These are phyloP conservation scores for Lasioglossum pauxillum DNA, from an alignment of 2,888 invertebrate genomes.

Conservation along the genomic window DNA sequence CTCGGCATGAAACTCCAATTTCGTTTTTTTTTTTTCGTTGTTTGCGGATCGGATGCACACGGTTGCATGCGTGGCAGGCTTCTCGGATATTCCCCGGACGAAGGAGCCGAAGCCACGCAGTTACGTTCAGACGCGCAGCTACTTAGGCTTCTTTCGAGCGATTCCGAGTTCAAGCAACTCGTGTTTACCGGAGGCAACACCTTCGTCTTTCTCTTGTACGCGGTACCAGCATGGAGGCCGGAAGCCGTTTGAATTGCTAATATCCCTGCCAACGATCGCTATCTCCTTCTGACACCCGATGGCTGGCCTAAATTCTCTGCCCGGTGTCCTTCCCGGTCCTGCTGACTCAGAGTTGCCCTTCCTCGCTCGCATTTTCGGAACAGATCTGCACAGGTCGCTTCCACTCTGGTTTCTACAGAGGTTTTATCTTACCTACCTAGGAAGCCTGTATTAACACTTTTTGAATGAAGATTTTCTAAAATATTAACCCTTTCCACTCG, in stretches of 20 bases:
- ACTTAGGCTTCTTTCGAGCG: constrained; percentile 62
- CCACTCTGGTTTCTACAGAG: not conserved
- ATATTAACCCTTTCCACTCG: not conserved
- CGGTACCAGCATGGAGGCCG: constrained; percentile 70
- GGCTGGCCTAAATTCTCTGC: constrained; percentile 77
- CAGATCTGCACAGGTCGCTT: not conserved
- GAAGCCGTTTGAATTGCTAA: constrained; percentile 83
- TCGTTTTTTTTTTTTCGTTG: constrained; percentile 8
- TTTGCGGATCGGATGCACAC: constrained; percentile 45
- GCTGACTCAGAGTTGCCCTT: not conserved
- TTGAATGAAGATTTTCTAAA: not conserved
- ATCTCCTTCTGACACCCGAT: constrained; percentile 68
- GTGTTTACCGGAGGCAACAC: constrained; percentile 74
- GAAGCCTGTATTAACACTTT: not conserved
- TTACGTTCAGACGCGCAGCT: constrained; percentile 40
- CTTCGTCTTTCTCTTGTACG: constrained; percentile 55
- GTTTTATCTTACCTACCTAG: not conserved
- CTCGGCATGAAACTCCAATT: constrained; percentile 16
- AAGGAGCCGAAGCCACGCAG: constrained; percentile 36
- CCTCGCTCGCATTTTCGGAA: not conserved
- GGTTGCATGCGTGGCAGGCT: constrained; percentile 40
- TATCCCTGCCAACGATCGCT: constrained; percentile 74
- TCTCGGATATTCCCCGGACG: constrained; percentile 29
- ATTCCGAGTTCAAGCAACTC: constrained; percentile 79
- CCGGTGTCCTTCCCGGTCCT: constrained; percentile 39